These are phyloP conservation scores for Macropodus opercularis DNA, from an alignment of 2,797 vertebrate species.

Conservation along the genomic window DNA sequence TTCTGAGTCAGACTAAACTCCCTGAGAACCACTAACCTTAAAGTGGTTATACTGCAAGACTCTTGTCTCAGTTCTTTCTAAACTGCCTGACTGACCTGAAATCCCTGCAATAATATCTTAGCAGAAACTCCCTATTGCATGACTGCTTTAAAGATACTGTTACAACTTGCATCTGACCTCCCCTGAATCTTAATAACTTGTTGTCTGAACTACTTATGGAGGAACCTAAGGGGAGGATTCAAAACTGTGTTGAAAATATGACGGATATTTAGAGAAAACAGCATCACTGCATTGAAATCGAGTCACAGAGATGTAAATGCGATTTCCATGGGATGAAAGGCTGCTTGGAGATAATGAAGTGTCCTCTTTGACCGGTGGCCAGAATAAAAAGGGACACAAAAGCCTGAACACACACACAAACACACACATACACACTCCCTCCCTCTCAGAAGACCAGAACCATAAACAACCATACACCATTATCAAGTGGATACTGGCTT, in stretches of 20 bases:
- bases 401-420: slow-evolving; percentile 4
- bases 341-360: slow-evolving; percentile 47
- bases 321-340: slow-evolving; percentile 49
- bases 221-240: neutral
- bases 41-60: neutral
- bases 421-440: slow-evolving; percentile 31
- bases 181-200: neutral
- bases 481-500: slow-evolving; percentile 64
- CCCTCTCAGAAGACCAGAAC: slow-evolving; percentile 11
- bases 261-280: slow-evolving; percentile 21
- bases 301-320: slow-evolving; percentile 47
- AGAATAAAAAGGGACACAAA: slow-evolving; percentile 45
- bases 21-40: neutral
- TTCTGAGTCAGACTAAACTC: no score
- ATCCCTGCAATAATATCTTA: neutral
- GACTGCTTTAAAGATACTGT: slow-evolving; percentile 11
- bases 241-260: neutral
- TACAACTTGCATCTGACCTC: neutral
- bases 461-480: slow-evolving; percentile 49
- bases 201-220: neutral
- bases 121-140: neutral
- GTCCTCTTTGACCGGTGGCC: slow-evolving; percentile 44
- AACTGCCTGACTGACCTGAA: neutral
- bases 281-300: slow-evolving; percentile 12
- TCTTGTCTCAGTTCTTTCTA: no score